Evolutionary conservation across 2,797 vertebrate species (phyloP).

Genomic region (Caiman crocodilus): DNA sequence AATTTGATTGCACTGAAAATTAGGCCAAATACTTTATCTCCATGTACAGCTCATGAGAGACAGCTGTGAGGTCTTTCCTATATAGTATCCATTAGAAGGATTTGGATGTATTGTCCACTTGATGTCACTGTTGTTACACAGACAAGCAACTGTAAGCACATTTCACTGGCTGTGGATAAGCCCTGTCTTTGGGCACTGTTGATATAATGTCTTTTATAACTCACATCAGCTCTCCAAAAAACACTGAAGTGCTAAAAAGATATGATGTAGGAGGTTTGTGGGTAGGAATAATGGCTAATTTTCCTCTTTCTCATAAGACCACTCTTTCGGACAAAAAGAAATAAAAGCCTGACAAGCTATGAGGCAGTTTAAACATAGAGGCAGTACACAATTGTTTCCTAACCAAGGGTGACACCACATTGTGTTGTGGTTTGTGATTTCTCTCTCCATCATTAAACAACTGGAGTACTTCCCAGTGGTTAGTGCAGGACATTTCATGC

Average conservation of each 20-base stretch:
- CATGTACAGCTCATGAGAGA: background rate
- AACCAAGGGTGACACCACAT: conserved; percentile 54
- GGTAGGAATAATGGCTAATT: background rate
- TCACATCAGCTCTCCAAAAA: background rate
- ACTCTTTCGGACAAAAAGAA: background rate
- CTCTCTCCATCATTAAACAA: conserved; percentile 54
- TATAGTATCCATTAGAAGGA: background rate
- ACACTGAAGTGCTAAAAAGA: background rate
- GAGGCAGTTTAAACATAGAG: background rate
- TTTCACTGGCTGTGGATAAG: background rate
- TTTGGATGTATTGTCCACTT: background rate
- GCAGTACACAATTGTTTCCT: conserved; percentile 15
- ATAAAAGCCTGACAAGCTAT: background rate
- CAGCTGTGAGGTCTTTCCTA: background rate
- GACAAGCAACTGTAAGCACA: background rate
- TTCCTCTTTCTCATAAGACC: conserved; percentile 17
- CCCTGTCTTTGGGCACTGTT: background rate
- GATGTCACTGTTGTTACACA: background rate
- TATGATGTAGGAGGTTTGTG: background rate
- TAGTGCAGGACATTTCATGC: conserved; percentile 8
- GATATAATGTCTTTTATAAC: background rate
- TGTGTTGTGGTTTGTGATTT: conserved; percentile 34
- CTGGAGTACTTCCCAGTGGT: conserved; percentile 52
- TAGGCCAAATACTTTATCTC: background rate
- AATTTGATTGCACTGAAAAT: background rate